phyloP scores from a whole-genome alignment of 1,140 invertebrate genomes.

The Ridgeia piscesae region DNA sequence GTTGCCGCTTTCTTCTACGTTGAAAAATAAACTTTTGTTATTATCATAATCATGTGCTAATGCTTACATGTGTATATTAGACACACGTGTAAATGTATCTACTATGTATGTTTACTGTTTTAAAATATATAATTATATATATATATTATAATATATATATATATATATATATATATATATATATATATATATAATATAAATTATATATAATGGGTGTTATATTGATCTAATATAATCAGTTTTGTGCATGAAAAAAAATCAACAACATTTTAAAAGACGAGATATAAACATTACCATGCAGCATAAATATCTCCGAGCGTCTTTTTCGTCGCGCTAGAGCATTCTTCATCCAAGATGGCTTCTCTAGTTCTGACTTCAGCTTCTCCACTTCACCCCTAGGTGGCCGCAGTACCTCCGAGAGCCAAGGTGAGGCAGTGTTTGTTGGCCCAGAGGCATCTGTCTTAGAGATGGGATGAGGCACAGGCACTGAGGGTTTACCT shows the following conservation, averaged over 20 bases:
- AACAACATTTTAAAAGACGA: too few species aligned
- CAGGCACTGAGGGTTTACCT: not conserved
- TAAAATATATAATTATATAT: not conserved
- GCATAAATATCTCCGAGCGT: not conserved
- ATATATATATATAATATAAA: too few species aligned
- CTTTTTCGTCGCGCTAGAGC: not conserved
- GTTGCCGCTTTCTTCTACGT: not conserved
- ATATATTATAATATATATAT: too few species aligned
- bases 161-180: too few species aligned
- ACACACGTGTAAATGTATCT: not conserved
- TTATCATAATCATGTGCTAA: not conserved
- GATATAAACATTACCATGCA: not conserved
- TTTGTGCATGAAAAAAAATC: too few species aligned
- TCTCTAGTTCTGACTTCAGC: conserved; percentile 13
- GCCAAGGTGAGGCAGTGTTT: not conserved
- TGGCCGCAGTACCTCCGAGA: not conserved
- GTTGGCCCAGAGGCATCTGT: not conserved
- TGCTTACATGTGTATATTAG: not conserved
- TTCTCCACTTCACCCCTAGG: conserved; percentile 14
- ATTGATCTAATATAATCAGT: too few species aligned
- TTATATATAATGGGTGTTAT: too few species aligned
- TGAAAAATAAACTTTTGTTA: not conserved
- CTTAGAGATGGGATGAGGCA: not conserved
- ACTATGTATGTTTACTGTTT: not conserved
- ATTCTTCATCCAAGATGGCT: conserved; percentile 18